Evolutionary conservation across 1,140 invertebrate genomes (phyloP), one percentile per base, ranked within the genome.

Genomic region (Trachymyrmex septentrionalis): DNA sequence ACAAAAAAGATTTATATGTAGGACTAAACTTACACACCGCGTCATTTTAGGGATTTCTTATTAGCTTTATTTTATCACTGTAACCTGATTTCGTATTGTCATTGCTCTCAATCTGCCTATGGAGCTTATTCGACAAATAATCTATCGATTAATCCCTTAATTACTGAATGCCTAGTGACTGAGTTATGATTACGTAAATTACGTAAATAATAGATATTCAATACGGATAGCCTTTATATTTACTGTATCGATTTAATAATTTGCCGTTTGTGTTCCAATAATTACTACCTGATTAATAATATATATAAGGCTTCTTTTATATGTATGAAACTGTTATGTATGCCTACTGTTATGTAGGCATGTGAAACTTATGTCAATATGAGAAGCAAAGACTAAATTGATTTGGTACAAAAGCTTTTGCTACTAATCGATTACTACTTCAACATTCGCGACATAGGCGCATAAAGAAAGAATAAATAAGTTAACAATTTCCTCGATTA

Each of bases 1-100:
- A 81, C 53, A 34, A 84, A 82, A 57, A 87, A 91, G 80, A 90
- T 89, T 91, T 91, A 91, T 91, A 91, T 89, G 76, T 91, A 91
- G 89, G 89, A 80, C 75, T 81, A 59, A 61, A 90, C 78, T 87
- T 63, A 89, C 88, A 84, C 88, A 84, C 55, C 80, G 80, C 77
- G 85, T 90, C 85, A 71, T 87, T 55, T 85, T 73, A 81, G 76
- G 88, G 64, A 78, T 88, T 44, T 85, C 27, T 27, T 73, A 87
- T 48, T 87, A 88, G 77, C 61, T 78, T 91, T 91, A 82, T 86
- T 85, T 86, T 48, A 64, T 78, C 66, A 61, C 77, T 86, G 81
- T 88, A 55, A 86, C 63, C 48, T 87, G 27, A 72, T 57, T 84
- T 82, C 19, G 27, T 67, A 64, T 89, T 38, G 64, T 34, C 21